Conservation (phyloP, 2,797 vertebrate genomes). For the Gallinago nigripennis region DNA sequence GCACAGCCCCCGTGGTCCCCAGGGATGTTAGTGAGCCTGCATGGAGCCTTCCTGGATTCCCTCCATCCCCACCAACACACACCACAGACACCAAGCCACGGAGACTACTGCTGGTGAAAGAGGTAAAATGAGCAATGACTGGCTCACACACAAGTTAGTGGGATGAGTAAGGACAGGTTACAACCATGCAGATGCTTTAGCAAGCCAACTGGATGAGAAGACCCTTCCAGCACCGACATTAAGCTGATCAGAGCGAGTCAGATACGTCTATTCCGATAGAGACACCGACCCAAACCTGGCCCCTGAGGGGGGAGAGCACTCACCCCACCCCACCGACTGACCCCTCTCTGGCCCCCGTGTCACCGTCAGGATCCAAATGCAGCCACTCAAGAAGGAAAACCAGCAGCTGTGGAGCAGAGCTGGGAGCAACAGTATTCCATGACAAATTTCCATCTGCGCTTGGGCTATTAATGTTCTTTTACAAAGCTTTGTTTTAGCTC, state of each 20-base stretch:
- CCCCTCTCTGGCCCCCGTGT: not conserved
- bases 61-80: not conserved
- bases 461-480: not conserved
- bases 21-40: not conserved
- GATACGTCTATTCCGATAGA: not conserved
- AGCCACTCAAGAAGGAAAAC: not conserved
- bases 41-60: not conserved
- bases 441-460: not conserved
- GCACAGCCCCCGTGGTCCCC: not conserved
- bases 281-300: not conserved
- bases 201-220: not conserved
- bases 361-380: not conserved
- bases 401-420: not conserved
- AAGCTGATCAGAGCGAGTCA: not conserved
- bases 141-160: not conserved
- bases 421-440: not conserved
- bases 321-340: fast-evolving
- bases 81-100: not conserved
- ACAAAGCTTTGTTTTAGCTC: not conserved
- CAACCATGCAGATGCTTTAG: conserved; percentile 1
- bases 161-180: not conserved
- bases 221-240: not conserved
- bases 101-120: not conserved
- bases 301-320: not conserved
- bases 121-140: not conserved